Conservation (phyloP, 1,140 invertebrate genomes). For the Eumaeus atala region DNA sequence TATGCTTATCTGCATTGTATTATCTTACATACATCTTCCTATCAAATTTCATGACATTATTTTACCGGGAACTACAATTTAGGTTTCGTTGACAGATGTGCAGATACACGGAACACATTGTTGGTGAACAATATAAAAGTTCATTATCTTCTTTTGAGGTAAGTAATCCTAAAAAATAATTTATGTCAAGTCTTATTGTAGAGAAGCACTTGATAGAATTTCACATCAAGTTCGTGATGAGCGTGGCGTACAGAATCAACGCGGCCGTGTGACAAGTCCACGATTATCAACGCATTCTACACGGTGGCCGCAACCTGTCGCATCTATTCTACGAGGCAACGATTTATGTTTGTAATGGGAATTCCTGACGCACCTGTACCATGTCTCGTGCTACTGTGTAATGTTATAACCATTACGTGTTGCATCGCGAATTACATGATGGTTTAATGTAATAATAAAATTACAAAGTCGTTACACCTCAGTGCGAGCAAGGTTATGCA, state of each 20-base stretch:
- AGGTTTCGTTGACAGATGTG: too few species aligned
- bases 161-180: too few species aligned
- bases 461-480: background rate
- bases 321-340: conserved; percentile 32
- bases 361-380: conserved; percentile 38
- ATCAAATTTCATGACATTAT: too few species aligned
- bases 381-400: conserved; percentile 33
- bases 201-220: conserved; percentile 16
- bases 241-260: conserved; percentile 37
- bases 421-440: conserved; percentile 10
- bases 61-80: too few species aligned
- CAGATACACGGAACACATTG: too few species aligned
- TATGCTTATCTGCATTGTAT: too few species aligned
- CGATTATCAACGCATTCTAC: conserved; percentile 68
- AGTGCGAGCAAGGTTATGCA: too few species aligned
- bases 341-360: conserved; percentile 42
- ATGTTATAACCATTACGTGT: background rate
- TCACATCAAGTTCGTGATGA: conserved; percentile 25
- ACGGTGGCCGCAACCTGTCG: conserved; percentile 47
- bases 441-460: background rate
- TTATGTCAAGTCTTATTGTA: conserved; percentile 5
- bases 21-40: too few species aligned
- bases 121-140: too few species aligned
- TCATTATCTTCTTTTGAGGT: too few species aligned
- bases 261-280: conserved; percentile 66